These are phyloP conservation scores for Ferrisia virgata DNA, from an alignment of 2,888 invertebrate species.

Conservation along the genomic window DNA sequence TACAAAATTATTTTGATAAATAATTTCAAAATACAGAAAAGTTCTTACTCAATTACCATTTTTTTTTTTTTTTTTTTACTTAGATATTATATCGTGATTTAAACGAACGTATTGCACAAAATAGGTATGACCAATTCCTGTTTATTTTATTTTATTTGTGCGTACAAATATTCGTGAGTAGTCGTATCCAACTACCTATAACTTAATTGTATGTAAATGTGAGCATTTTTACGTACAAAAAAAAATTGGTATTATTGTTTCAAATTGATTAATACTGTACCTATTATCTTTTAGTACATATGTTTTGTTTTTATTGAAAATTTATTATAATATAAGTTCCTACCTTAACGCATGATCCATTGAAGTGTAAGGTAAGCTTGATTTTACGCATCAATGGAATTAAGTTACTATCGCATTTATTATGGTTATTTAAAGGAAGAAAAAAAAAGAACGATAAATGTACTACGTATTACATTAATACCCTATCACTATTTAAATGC, in stretches of 20 bases:
- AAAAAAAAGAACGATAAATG: neutral
- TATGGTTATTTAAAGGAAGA: neutral
- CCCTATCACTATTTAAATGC: no score
- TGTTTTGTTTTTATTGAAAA: neutral
- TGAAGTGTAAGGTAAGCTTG: neutral
- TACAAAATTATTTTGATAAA: neutral
- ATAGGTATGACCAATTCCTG: neutral
- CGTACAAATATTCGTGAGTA: no score
- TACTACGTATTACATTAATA: neutral
- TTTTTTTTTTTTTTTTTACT: no score
- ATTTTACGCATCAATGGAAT: neutral
- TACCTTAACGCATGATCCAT: neutral
- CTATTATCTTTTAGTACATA: neutral
- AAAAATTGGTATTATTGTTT: neutral
- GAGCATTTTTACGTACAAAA: neutral
- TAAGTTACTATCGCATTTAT: constrained; percentile 23
- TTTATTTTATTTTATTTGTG: neutral
- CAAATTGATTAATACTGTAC: neutral
- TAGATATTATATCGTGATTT: no score
- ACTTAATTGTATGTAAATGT: neutral
- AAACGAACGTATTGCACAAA: neutral
- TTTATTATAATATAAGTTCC: constrained; percentile 10
- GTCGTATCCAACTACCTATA: neutral
- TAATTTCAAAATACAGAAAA: neutral
- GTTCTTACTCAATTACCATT: neutral